Conservation (phyloP, 2,888 invertebrate genomes). For the Strigamia maritima region DNA sequence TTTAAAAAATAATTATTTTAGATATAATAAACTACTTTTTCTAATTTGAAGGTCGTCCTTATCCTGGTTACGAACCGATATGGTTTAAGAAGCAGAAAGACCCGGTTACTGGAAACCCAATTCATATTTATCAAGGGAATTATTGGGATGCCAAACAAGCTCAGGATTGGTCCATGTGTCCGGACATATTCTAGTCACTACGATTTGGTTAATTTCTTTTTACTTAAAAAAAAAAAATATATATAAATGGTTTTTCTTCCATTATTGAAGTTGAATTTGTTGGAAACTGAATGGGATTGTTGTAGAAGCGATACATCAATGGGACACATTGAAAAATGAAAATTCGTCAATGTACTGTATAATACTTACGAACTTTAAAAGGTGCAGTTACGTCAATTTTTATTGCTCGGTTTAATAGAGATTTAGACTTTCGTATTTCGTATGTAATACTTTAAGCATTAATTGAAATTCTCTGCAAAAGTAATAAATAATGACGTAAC, state of each 20-base stretch:
- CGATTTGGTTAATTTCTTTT: neutral
- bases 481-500: conserved; percentile 4
- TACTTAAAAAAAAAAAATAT: neutral
- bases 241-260: neutral
- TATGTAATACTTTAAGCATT: no score
- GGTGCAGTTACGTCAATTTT: neutral
- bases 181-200: conserved; percentile 70
- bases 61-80: conserved; percentile 70
- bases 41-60: conserved; percentile 60
- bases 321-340: neutral
- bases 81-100: conserved; percentile 89
- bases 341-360: neutral
- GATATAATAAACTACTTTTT: neutral
- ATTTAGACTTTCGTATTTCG: neutral
- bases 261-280: neutral
- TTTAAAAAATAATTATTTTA: neutral
- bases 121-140: conserved; percentile 78
- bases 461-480: neutral
- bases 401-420: neutral
- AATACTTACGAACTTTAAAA: neutral
- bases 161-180: conserved; percentile 85
- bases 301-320: neutral
- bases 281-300: neutral
- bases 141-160: conserved; percentile 91
- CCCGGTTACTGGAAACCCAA: conserved; percentile 61